Evolutionary conservation across 2,797 vertebrate species (phyloP).

Genomic region (Eulemur rubriventer): DNA sequence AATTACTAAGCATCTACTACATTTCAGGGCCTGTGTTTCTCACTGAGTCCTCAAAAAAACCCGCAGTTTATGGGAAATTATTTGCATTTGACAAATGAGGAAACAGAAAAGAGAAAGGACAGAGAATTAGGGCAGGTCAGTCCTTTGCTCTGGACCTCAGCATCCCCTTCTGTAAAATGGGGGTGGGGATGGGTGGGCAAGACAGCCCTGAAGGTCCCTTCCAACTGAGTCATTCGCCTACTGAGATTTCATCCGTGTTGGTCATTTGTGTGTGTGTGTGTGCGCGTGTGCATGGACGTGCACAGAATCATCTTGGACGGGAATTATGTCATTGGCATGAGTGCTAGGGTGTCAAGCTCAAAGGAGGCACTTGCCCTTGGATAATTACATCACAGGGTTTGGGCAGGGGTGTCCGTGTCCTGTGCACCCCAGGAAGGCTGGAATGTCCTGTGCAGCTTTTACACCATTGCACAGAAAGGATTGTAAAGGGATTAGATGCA

Average conservation of each 20-base stretch:
- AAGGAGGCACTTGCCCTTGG: not conserved
- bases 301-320: not conserved
- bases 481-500: constrained; percentile 19
- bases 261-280: too few relatives aligned
- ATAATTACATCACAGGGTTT: not conserved
- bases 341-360: not conserved
- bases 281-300: not conserved
- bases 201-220: not conserved
- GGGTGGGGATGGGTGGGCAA: not conserved
- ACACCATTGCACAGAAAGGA: not conserved
- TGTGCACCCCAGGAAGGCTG: not conserved
- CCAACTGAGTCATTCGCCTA: not conserved
- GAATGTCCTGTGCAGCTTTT: not conserved
- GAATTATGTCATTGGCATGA: not conserved
- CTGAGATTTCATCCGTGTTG: not conserved
- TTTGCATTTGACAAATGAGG: not conserved
- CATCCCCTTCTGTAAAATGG: not conserved
- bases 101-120: not conserved
- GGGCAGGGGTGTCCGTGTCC: not conserved
- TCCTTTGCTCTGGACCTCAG: not conserved
- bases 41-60: not conserved
- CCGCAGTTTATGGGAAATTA: not conserved
- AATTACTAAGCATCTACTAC: not conserved
- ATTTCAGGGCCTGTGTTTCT: not conserved
- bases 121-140: not conserved